phyloP scores from a whole-genome alignment of 1,140 invertebrate genomes.

The Papilio xuthus region DNA sequence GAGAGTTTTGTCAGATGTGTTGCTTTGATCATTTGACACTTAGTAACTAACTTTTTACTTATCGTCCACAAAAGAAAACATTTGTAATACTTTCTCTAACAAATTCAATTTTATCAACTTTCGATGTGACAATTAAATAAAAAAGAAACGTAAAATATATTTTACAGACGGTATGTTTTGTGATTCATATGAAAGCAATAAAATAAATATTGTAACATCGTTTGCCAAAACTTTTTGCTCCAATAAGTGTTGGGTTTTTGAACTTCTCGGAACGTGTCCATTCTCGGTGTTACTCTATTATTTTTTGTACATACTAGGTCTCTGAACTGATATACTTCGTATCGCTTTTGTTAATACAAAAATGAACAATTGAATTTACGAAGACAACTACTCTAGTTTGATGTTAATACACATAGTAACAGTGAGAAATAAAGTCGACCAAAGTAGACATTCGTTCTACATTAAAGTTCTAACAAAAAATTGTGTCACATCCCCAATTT shows the following conservation, averaged over 20 bases:
- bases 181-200: slow-evolving; percentile 21
- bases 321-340: slow-evolving; percentile 32
- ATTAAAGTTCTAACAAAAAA: neutral
- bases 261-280: slow-evolving; percentile 26
- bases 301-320: slow-evolving; percentile 30
- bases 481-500: slow-evolving; percentile 10
- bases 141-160: neutral
- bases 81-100: slow-evolving; percentile 5
- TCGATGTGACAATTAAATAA: neutral
- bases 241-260: slow-evolving; percentile 31
- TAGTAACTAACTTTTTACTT: neutral
- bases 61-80: neutral
- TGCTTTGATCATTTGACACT: neutral
- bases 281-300: slow-evolving; percentile 27
- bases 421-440: neutral
- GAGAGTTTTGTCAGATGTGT: too few relatives aligned
- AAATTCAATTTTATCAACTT: slow-evolving; percentile 19
- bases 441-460: slow-evolving; percentile 3
- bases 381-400: neutral
- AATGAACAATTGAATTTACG: slow-evolving; percentile 23
- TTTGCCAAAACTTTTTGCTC: slow-evolving; percentile 10
- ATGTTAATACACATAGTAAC: neutral
- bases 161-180: neutral
- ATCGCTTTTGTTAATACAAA: slow-evolving; percentile 23
- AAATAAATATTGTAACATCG: slow-evolving; percentile 6